Base-by-base conservation (phyloP, 2,113 vertebrate genomes). In the Halichoeres trimaculatus region DNA sequence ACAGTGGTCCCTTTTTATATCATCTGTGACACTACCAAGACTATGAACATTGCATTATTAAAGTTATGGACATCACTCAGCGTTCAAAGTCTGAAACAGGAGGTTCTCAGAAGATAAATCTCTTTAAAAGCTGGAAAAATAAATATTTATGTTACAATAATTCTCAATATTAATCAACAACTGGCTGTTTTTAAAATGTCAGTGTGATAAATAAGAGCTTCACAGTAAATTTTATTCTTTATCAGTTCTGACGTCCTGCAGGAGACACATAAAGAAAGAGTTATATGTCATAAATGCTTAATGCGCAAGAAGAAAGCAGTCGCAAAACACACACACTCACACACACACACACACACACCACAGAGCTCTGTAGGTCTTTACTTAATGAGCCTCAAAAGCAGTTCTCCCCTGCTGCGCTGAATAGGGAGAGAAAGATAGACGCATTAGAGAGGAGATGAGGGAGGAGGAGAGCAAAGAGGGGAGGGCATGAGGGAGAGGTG, bases 271-370 rank as follows among this genome's bases (percentile, higher is more conserved):
- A 92, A 34, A 76, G 63, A 48, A 62, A 45, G 45, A 65, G 76
- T 59, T 54, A 52, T 86, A 94, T 94, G 92, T 94, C 95, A 96
- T 91, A 85, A 91, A 95, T 90, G 93, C 90, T 92, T 91, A 93
- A 95, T 94, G 93, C 88, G 92, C 95, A 94, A 95, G 92, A 94
- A 95, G 91, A 90, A 94, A 89, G 70, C 94, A 91, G 70, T 85
- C 73, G 48, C 35, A 41, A 59, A 36, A 36, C 56, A 54, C 35
- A 54, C 52, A 55, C 62, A 52, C 38, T 41, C 62, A 54, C 52
- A 55, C 62, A 52, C 38, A 52, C 63, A 59, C 67, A 43, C 75
- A 68, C 64, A 61, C 36, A 54, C 48, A 65, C 58, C 50, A 45
- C 36, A 34, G 61, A 84, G 83, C 92, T 89, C 92, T 91, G 87